Evolutionary conservation across 2,797 vertebrate genomes (phyloP), one percentile per base, ranked within the genome.

Genomic region (Mionectes olivaceus): DNA sequence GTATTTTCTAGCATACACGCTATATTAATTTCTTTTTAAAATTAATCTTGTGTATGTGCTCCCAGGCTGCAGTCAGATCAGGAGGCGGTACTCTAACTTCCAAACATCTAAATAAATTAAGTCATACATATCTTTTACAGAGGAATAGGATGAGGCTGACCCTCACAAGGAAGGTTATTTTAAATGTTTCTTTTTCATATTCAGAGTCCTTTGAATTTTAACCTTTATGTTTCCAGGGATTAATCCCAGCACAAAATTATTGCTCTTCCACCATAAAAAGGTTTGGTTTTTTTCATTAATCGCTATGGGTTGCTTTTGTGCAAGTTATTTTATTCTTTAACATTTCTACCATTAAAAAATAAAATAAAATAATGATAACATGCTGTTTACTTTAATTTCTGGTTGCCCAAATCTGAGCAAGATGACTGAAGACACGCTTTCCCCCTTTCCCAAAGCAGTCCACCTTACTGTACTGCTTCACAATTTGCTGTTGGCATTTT

Each of bases 11-110:
- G 70, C 79, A 93, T 74, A 94, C 12, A 33, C 1, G 0, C 83
- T 88, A 32, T 63, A 87, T 79, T 91, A 77, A 90, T 71, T 96
- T 80, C 63, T 90, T 82, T 57, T 2, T 56, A 84, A 70, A 52
- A 70, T 53, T 82, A 52, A 83, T 64, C 76, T 81, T 46, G 87
- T 90, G 85, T 60, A 82, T 25, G 93, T 75, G 93, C 91, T 94
- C 32, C 87, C 93, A 96, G 95, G 89, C 95, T 84, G 86, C 70
- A 67, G 28, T 70, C 63, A 59, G 63, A 81, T 83, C 33, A 87
- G 44, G 77, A 94, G 74, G 93, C 82, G 93, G 67, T 69, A 83
- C 60, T 25, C 53, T 60, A 86, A 57, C n/a, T 92, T 92, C n/a
- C 71, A 84, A 89, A 64, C 32, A 67, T 35, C 19, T 60, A 67